Evolutionary conservation across 2,888 invertebrate species (phyloP).

Genomic region (Lepidocyrtoides sp.): DNA sequence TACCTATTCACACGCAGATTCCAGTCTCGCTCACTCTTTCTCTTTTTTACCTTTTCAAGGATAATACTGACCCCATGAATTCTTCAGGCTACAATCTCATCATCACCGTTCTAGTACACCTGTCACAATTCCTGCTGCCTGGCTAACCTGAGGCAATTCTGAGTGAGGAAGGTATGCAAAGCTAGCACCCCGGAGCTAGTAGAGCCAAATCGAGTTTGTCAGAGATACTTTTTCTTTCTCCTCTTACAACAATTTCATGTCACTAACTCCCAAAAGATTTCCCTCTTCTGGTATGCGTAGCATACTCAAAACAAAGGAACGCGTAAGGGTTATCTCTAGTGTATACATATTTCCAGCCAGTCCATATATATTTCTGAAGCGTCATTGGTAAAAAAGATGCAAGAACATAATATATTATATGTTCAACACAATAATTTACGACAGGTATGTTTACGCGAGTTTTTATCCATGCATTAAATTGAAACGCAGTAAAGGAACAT

Average conservation of each 20-base stretch:
- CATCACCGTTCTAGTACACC: constrained; percentile 65
- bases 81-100: constrained; percentile 65
- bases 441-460: not conserved
- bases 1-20: not conserved
- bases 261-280: constrained; percentile 46
- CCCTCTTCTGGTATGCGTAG: not conserved
- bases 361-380: not conserved
- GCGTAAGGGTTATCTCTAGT: not conserved
- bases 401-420: not conserved
- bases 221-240: not conserved
- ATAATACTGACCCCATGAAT: constrained; percentile 72
- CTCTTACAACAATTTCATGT: constrained; percentile 47
- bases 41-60: constrained; percentile 35
- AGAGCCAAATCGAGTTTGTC: not conserved
- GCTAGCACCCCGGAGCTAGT: constrained; percentile 49
- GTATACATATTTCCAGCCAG: not conserved
- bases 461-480: not conserved
- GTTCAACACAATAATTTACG: not conserved
- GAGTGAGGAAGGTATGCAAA: constrained; percentile 29
- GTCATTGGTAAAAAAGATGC: not conserved
- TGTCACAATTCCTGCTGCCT: constrained; percentile 65
- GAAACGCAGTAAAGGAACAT: not conserved
- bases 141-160: constrained; percentile 62
- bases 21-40: constrained; percentile 30
- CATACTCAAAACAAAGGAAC: constrained; percentile 45